Evolutionary conservation across 2,113 vertebrate genomes (phyloP).

Genomic region (Eclectus roratus): DNA sequence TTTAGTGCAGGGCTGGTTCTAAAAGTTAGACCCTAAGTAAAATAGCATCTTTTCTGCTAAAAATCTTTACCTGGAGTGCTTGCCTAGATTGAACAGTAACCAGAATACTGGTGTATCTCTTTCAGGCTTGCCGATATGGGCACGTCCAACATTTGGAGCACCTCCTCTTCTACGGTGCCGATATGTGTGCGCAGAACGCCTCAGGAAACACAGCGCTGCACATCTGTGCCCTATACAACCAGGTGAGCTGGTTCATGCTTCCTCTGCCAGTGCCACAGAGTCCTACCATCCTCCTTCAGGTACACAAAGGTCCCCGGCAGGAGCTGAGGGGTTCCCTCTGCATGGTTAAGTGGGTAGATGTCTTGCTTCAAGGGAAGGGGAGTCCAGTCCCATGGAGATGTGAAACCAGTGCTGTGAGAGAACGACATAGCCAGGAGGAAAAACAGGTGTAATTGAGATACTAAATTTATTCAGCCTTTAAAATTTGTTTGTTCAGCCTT

Average conservation of each 20-base stretch:
- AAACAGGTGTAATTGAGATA: not conserved
- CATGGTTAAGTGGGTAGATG: rapidly evolving
- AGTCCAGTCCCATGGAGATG: not conserved
- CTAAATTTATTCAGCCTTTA: not conserved
- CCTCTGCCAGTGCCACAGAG: not conserved
- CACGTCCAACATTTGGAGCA: constrained; percentile 86
- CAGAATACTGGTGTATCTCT: not conserved
- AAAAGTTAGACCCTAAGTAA: not conserved
- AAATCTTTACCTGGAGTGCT: not conserved
- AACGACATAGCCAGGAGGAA: not conserved
- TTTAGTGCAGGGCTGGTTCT: not conserved
- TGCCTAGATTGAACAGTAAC: not conserved
- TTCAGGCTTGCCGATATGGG: constrained; percentile 82
- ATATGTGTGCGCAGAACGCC: constrained; percentile 85
- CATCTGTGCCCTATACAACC: constrained; percentile 90
- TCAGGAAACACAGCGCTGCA: constrained; percentile 87
- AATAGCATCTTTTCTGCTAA: not conserved
- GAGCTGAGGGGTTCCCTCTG: not conserved
- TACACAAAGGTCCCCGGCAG: rapidly evolving
- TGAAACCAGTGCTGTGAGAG: not conserved
- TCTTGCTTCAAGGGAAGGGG: not conserved
- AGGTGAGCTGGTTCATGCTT: constrained; percentile 72
- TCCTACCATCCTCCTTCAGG: not conserved
- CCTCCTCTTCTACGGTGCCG: constrained; percentile 86
- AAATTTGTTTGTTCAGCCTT: not conserved